These are phyloP conservation scores for Bungarus multicinctus DNA, from an alignment of 2,113 vertebrate genomes.

Conservation along the genomic window DNA sequence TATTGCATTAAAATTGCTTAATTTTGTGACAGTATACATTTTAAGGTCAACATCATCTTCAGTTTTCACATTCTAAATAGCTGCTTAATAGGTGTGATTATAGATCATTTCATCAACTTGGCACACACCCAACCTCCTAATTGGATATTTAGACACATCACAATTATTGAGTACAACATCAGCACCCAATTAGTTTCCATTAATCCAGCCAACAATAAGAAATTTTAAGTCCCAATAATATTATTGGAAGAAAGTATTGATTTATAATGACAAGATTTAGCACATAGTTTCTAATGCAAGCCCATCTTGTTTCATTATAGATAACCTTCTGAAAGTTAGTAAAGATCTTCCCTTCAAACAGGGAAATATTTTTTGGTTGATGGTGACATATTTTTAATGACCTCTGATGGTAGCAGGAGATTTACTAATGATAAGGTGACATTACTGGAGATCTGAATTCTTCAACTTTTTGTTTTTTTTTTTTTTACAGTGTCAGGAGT, in stretches of 20 bases:
- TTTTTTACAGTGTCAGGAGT: neutral
- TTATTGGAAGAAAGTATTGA: neutral
- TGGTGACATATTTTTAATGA: neutral
- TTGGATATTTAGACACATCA: neutral
- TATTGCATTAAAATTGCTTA: constrained; percentile 18
- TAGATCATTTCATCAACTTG: neutral
- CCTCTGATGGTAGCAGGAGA: neutral
- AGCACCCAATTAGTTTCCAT: neutral
- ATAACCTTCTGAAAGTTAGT: neutral
- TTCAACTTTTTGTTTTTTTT: neutral
- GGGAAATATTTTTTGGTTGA: neutral
- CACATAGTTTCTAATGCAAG: neutral
- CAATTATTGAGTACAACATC: neutral
- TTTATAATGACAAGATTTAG: neutral
- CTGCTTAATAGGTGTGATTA: neutral
- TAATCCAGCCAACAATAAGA: neutral
- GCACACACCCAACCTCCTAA: neutral
- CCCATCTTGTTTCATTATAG: neutral
- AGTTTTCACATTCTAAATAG: neutral
- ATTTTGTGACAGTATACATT: constrained; percentile 9
- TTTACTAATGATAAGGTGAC: neutral
- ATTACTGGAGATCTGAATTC: neutral
- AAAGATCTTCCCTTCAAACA: neutral
- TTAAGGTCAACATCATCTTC: constrained; percentile 44
- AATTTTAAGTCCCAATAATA: neutral